phyloP scores from a whole-genome alignment of 2,888 invertebrate species.

The Lasioglossum villosulum region DNA sequence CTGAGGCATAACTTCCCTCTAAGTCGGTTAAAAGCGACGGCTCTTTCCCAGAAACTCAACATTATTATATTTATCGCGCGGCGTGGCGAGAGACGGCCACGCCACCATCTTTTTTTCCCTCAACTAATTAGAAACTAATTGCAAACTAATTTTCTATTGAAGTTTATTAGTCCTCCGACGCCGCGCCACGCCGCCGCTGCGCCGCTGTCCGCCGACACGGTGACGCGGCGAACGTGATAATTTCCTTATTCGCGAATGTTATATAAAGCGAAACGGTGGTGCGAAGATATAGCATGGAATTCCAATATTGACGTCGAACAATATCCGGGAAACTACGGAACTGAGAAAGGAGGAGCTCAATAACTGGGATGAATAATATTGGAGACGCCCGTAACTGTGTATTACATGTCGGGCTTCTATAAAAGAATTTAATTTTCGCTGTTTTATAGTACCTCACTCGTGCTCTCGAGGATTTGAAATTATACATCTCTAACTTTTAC shows the following conservation, averaged over 20 bases:
- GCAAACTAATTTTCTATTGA: not conserved
- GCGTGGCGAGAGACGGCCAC: not conserved
- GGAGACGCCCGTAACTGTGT: slow-evolving; percentile 61
- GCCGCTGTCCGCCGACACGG: not conserved
- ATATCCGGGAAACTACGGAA: slow-evolving; percentile 65
- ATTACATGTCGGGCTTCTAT: slow-evolving; percentile 43
- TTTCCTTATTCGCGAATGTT: slow-evolving; percentile 68
- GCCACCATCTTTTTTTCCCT: not conserved
- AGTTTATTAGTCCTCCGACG: slow-evolving; percentile 12
- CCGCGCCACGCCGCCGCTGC: not conserved
- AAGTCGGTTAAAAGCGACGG: not conserved
- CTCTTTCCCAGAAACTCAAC: not conserved
- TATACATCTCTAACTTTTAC: too few species aligned
- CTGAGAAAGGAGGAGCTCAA: slow-evolving; percentile 64
- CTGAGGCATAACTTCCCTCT: not conserved
- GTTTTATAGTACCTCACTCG: slow-evolving; percentile 20
- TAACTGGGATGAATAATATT: slow-evolving; percentile 70
- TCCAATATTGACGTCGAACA: slow-evolving; percentile 72
- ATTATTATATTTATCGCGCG: slow-evolving; percentile 6
- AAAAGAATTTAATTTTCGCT: slow-evolving; percentile 41
- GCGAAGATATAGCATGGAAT: slow-evolving; percentile 64
- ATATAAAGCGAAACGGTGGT: slow-evolving; percentile 60
- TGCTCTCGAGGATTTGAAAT: not conserved
- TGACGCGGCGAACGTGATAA: slow-evolving; percentile 49
- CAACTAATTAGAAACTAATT: not conserved